These are phyloP conservation scores for Cyphomyrmex costatus DNA, from an alignment of 1,140 invertebrate species.

Conservation along the genomic window DNA sequence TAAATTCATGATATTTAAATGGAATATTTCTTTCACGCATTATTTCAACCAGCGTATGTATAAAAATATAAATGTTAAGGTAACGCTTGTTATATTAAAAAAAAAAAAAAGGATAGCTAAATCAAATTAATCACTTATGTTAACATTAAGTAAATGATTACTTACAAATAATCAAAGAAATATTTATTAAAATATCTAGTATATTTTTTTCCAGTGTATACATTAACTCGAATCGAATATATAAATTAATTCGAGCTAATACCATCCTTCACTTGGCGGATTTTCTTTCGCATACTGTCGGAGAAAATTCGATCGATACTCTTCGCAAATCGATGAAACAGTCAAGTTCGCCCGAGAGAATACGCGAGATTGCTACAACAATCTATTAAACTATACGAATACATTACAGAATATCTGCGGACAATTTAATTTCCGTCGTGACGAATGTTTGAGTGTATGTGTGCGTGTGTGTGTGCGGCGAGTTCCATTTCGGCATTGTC, in stretches of 20 bases:
- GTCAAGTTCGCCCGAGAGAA: not conserved
- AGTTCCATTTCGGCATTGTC: not conserved
- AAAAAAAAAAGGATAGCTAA: too few relatives aligned
- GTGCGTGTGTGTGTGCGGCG: not conserved
- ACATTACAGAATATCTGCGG: not conserved
- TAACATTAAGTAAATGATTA: too few relatives aligned
- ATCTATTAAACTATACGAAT: not conserved
- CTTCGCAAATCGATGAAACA: not conserved
- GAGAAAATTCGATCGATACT: not conserved
- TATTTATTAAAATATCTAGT: too few relatives aligned
- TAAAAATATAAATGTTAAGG: too few relatives aligned
- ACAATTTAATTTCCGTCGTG: conserved; percentile 14
- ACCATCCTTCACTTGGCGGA: not conserved
- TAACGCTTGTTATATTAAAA: too few relatives aligned
- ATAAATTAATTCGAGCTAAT: not conserved
- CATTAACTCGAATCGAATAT: too few relatives aligned
- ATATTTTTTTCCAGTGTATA: too few relatives aligned
- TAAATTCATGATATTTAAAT: too few relatives aligned
- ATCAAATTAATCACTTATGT: too few relatives aligned
- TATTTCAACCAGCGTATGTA: too few relatives aligned
- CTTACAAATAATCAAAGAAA: too few relatives aligned
- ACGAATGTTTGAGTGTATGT: not conserved
- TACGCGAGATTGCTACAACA: not conserved
- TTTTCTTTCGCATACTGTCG: not conserved
- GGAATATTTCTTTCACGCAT: too few relatives aligned